These are phyloP conservation scores for Acropternis orthonyx DNA, from an alignment of 2,797 vertebrate genomes.

Conservation along the genomic window DNA sequence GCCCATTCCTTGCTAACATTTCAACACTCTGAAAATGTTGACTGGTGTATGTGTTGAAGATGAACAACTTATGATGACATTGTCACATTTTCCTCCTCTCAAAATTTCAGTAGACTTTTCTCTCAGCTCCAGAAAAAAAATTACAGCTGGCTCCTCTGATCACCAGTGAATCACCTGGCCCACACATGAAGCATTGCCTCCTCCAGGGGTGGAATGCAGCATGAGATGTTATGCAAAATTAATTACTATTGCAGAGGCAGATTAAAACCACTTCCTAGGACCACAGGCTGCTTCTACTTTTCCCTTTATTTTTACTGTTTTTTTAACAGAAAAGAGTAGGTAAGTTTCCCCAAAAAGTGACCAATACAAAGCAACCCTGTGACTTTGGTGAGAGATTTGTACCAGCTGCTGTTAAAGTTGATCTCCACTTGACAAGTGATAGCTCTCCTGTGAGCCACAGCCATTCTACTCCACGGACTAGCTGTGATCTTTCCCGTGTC, in stretches of 20 bases:
- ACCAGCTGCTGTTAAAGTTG: background rate
- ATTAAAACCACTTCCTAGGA: conserved; percentile 19
- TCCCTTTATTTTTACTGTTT: background rate
- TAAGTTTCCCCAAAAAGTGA: background rate
- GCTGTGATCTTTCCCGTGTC: conserved; percentile 11
- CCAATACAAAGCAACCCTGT: background rate
- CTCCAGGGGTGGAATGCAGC: conserved; percentile 25
- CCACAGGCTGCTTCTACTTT: background rate
- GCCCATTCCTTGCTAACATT: background rate
- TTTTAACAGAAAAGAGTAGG: background rate
- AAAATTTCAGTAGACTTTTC: background rate
- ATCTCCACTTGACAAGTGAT: background rate
- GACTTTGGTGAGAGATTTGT: background rate
- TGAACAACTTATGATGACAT: background rate
- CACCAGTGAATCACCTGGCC: conserved; percentile 43
- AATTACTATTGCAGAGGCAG: conserved; percentile 10
- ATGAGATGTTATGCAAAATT: conserved; percentile 3
- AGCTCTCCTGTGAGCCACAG: background rate
- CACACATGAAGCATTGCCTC: conserved; percentile 30
- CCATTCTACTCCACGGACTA: background rate
- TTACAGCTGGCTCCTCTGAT: background rate
- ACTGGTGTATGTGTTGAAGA: background rate
- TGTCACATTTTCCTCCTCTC: background rate
- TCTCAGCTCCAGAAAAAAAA: background rate
- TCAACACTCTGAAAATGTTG: background rate